Conservation (phyloP, 2,113 vertebrate species). For the Sisor rabdophorus region DNA sequence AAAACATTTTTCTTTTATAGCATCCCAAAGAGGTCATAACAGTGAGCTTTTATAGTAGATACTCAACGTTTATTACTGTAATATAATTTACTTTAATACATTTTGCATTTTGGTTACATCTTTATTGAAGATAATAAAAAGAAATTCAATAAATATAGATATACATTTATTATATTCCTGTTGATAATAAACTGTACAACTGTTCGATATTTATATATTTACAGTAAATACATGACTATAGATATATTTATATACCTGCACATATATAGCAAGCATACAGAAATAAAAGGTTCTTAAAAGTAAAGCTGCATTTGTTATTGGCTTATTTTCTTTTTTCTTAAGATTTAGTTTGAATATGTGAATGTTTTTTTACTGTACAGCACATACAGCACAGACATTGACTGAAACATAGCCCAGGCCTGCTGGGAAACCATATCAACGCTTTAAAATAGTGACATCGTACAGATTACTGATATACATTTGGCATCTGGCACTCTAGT, state of each 20-base stretch:
- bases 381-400: constrained; percentile 7
- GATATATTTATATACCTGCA: constrained; percentile 35
- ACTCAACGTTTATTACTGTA: constrained; percentile 48
- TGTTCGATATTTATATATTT: constrained; percentile 35
- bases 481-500: constrained; percentile 41
- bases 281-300: constrained; percentile 20
- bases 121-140: constrained; percentile 40
- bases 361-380: constrained; percentile 17
- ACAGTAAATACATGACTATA: constrained; percentile 35
- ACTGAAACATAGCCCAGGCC: constrained; percentile 48
- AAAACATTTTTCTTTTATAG: too few species aligned
- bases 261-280: constrained; percentile 14
- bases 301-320: constrained; percentile 30
- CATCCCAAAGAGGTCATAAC: too few species aligned
- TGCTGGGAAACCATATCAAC: constrained; percentile 46
- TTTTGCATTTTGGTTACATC: constrained; percentile 43
- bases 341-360: constrained; percentile 13
- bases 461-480: constrained; percentile 41
- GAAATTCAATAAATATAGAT: constrained; percentile 45
- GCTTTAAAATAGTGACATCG: constrained; percentile 28
- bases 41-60: constrained; percentile 26
- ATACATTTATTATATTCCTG: constrained; percentile 30
- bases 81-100: constrained; percentile 45
- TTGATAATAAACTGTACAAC: constrained; percentile 47
- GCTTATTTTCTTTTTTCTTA: constrained; percentile 31